A percentile compares a stretch with the other conserved stretches of the same genome.
These are phyloP conservation scores for Ophioninae sp. DNA, from an alignment of 2,888 invertebrate species.

Conservation along the genomic window DNA sequence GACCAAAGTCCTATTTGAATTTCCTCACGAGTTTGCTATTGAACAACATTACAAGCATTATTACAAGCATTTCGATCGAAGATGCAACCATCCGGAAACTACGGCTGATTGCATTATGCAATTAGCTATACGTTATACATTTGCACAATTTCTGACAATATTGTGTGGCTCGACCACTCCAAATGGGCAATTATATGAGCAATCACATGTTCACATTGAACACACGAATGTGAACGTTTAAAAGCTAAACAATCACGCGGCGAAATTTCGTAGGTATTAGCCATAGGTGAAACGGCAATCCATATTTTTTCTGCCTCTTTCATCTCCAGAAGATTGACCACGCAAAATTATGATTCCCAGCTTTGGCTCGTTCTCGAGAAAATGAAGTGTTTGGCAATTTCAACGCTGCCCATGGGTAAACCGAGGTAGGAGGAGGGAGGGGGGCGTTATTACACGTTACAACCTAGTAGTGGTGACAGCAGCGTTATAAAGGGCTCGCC, in stretches of 20 bases:
- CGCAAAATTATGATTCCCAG: conserved; percentile 56
- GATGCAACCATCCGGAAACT: background rate
- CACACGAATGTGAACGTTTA: no score
- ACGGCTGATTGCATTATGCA: conserved; percentile 38
- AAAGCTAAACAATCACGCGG: no score
- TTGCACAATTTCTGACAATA: no score
- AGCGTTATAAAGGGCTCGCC: conserved; percentile 58
- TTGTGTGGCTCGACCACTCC: conserved; percentile 50
- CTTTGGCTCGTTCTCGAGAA: conserved; percentile 61
- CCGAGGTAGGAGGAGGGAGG: conserved; percentile 56
- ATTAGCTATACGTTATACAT: conserved; percentile 49
- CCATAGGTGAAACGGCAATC: conserved; percentile 1
- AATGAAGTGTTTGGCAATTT: conserved; percentile 63
- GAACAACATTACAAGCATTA: no score
- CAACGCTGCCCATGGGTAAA: conserved; percentile 59
- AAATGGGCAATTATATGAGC: background rate
- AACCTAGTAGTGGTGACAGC: conserved; percentile 59
- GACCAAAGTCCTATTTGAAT: no score
- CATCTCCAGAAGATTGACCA: conserved; percentile 9
- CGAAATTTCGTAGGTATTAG: background rate
- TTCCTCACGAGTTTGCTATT: no score
- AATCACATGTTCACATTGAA: no score
- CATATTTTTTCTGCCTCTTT: conserved; percentile 1
- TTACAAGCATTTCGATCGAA: no score
- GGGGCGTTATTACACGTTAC: conserved; percentile 59